These are phyloP conservation scores for Podotricha telesiphe DNA, from an alignment of 2,888 invertebrate genomes.

Conservation along the genomic window DNA sequence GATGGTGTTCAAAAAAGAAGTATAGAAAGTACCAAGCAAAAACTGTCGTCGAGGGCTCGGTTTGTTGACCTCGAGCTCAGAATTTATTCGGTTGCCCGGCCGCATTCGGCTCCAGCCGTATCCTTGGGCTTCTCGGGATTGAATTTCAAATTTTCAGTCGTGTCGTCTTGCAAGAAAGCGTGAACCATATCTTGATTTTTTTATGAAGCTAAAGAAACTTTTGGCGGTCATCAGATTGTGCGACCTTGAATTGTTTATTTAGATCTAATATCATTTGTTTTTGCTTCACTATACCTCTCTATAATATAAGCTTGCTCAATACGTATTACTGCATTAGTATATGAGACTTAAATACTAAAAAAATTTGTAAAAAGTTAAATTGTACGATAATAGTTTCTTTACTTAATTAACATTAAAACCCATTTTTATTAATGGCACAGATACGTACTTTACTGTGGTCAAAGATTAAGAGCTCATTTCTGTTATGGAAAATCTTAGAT, in stretches of 20 bases:
- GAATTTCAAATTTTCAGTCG: conserved; percentile 81
- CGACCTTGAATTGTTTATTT: conserved; percentile 18
- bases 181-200: conserved; percentile 56
- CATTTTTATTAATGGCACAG: no score
- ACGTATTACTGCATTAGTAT: background rate
- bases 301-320: background rate
- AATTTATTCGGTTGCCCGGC: conserved; percentile 68
- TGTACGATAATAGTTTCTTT: no score
- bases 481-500: no score
- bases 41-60: conserved; percentile 71
- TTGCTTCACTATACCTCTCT: background rate
- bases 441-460: no score
- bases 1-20: conserved; percentile 68
- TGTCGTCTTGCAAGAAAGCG: conserved; percentile 67
- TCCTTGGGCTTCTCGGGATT: conserved; percentile 73
- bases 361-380: no score
- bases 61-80: conserved; percentile 64
- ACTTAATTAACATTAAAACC: no score
- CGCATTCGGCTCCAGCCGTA: conserved; percentile 57
- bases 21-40: conserved; percentile 73
- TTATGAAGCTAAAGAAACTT: conserved; percentile 27
- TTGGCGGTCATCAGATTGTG: conserved; percentile 29
- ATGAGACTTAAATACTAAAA: no score
- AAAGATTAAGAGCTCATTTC: no score
- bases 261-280: background rate